A percentile compares a stretch with the other conserved stretches of the same genome.
Evolutionary conservation across 2,113 vertebrate species (phyloP).

Genomic region (Melospiza georgiana): DNA sequence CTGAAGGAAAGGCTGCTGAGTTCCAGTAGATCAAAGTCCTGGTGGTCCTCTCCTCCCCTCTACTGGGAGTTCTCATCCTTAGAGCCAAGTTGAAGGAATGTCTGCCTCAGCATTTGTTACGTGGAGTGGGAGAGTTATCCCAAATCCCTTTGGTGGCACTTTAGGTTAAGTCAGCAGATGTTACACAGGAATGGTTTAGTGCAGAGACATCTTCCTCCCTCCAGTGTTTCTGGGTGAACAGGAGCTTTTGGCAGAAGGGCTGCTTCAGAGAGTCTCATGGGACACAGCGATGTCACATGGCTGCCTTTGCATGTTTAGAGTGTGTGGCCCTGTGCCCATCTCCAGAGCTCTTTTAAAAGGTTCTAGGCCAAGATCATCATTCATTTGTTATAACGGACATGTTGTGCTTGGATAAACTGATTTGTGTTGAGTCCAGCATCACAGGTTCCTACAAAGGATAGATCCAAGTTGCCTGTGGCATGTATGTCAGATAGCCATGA

Average conservation of each 20-base stretch:
- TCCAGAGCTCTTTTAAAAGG: neutral
- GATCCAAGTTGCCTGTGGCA: neutral
- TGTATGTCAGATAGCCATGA: neutral
- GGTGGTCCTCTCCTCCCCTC: neutral
- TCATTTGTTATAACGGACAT: neutral
- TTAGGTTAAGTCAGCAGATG: neutral
- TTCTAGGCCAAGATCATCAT: neutral
- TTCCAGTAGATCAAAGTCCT: neutral
- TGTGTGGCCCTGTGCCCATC: neutral
- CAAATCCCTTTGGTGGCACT: neutral
- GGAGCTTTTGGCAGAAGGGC: neutral
- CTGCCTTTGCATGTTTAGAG: neutral
- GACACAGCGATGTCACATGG: rapidly evolving
- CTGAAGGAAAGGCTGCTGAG: neutral
- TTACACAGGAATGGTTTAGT: neutral
- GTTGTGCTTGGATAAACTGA: neutral
- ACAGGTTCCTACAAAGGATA: neutral
- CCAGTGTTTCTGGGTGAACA: neutral
- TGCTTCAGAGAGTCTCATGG: neutral
- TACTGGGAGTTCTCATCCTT: neutral
- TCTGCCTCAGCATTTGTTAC: neutral
- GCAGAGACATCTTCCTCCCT: neutral
- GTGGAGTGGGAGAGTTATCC: neutral
- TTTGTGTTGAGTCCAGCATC: neutral
- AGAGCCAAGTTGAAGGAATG: neutral